Evolutionary conservation across 2,888 invertebrate species (phyloP).

Genomic region (Augiades crinisus): DNA sequence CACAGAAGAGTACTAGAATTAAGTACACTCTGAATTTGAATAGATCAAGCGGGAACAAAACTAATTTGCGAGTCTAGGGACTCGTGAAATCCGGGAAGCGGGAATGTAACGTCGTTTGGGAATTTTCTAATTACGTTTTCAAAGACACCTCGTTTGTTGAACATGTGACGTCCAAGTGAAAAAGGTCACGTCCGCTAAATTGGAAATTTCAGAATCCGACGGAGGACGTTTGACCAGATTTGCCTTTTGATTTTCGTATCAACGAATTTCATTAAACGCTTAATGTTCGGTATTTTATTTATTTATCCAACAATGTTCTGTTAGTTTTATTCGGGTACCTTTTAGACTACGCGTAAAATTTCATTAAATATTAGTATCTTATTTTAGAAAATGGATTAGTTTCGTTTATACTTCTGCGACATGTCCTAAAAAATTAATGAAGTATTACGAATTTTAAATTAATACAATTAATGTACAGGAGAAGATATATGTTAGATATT

Average conservation of each 20-base stretch:
- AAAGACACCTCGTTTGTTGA: conserved; percentile 79
- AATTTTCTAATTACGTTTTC: conserved; percentile 81
- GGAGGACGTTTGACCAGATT: conserved; percentile 42
- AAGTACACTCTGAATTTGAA: conserved; percentile 23
- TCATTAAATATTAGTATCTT: too few relatives aligned
- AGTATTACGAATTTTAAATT: too few relatives aligned
- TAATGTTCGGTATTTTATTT: too few relatives aligned
- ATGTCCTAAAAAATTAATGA: too few relatives aligned
- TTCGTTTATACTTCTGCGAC: too few relatives aligned
- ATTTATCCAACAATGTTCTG: too few relatives aligned
- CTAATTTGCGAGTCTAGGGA: conserved; percentile 62
- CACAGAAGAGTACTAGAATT: background rate
- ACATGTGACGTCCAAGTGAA: conserved; percentile 73
- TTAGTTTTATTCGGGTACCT: too few relatives aligned
- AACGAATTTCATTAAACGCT: conserved; percentile 58
- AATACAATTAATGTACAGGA: too few relatives aligned
- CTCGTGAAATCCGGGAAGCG: conserved; percentile 52
- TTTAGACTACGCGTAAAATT: too few relatives aligned
- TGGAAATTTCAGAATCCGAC: conserved; percentile 49
- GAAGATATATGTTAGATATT: too few relatives aligned
- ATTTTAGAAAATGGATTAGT: too few relatives aligned
- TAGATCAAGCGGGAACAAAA: conserved; percentile 51
- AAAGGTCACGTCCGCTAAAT: conserved; percentile 79
- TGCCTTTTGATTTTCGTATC: conserved; percentile 61
- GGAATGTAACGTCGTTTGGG: conserved; percentile 68